Base-by-base conservation (phyloP, 2,797 vertebrate species). In the Macropodus opercularis region DNA sequence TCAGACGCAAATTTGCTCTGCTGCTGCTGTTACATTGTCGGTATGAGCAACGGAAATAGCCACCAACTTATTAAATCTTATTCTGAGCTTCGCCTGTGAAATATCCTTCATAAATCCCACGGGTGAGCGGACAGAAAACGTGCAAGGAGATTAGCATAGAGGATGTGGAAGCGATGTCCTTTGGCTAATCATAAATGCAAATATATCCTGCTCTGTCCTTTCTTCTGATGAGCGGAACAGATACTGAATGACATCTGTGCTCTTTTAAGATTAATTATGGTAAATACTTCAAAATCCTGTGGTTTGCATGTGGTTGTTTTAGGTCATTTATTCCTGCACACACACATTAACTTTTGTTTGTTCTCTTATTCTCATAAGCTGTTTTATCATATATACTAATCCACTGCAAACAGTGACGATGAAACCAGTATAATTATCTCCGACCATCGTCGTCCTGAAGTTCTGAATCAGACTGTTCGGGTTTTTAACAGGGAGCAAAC, bases 121-220 rank as follows among this genome's bases (percentile, higher is more conserved):
- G 65, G 73, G 78, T 56, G 55, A 80, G 66, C 38, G 75, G 68
- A 65, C 57, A 46, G 69, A 36, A 61, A 72, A 67, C 61, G 65
- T 72, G 79, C 84, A 29, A 5, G 60, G 53, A 78, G 80, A 88
- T 90, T 88, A 86, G 73, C 88, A 91, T 89, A 83, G 50, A 32
- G 38, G 88, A 87, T 74, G 69, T 90, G 68, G 41, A 75, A 77
- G 72, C 64, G 66, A 84, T 81, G 75, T 83, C 74, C 72, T 85
- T 75, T 85, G 86, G 88, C 80, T 88, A 82, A 91, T 92, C 80
- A 74, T 35, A 75, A 78, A 92, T 90, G 87, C 74, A 84, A 91
- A 92, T 91, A 69, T 86, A 89, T 85, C 81, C 86, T 40, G 61
- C 69, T 68, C 51, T 78, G 79, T 90, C 86, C 85, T 83, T 85